These are phyloP conservation scores for Rhopalosiphum nymphaeae DNA, from an alignment of 2,888 invertebrate species.

Conservation along the genomic window DNA sequence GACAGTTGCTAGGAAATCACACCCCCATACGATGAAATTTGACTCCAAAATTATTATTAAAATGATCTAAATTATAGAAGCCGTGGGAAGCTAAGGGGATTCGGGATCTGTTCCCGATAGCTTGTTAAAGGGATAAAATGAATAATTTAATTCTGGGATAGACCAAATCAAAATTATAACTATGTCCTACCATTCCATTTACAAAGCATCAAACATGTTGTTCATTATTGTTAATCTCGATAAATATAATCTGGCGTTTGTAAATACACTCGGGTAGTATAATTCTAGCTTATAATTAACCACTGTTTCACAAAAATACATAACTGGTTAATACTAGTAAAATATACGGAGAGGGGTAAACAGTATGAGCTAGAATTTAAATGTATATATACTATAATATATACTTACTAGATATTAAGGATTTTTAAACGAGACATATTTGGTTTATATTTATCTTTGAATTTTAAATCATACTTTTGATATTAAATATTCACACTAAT, in stretches of 20 bases:
- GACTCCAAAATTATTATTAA: slow-evolving; percentile 25
- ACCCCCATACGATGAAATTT: background rate
- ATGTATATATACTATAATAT: background rate
- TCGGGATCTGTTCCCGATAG: slow-evolving; percentile 30
- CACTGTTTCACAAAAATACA: slow-evolving; percentile 5
- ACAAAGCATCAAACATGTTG: background rate
- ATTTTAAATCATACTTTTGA: background rate
- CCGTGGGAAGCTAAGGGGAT: background rate
- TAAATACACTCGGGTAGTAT: background rate
- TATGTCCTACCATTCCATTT: background rate
- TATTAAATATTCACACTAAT: background rate
- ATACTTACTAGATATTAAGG: background rate
- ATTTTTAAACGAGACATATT: background rate
- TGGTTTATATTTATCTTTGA: background rate
- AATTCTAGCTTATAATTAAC: background rate
- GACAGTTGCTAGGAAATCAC: background rate
- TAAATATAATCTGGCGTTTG: slow-evolving; percentile 38
- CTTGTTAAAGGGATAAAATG: slow-evolving; percentile 44
- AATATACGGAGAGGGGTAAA: no score
- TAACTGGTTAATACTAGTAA: background rate
- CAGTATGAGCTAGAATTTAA: background rate
- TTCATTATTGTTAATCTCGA: slow-evolving; percentile 49
- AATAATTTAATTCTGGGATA: slow-evolving; percentile 47
- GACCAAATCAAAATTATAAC: slow-evolving; percentile 41
- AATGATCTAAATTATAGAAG: background rate